These are phyloP conservation scores for Corticium candelabrum DNA, from an alignment of 37 sponge, comb jelly and placozoan genomes.

Conservation along the genomic window DNA sequence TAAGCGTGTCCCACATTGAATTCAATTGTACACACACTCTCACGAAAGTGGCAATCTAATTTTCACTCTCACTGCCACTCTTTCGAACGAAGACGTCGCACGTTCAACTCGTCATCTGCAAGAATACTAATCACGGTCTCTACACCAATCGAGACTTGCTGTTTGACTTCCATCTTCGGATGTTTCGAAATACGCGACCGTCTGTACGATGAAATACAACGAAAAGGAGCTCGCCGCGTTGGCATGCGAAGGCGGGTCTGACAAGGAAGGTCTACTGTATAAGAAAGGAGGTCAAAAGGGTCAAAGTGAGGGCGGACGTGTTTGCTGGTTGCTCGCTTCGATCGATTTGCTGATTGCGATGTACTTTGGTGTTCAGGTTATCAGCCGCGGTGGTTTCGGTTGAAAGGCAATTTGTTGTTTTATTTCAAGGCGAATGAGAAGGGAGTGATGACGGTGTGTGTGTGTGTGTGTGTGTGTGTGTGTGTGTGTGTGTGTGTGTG, in stretches of 20 bases:
- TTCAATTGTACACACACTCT: too few relatives aligned
- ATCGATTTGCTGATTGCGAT: not conserved
- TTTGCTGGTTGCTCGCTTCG: not conserved
- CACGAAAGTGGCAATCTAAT: too few relatives aligned
- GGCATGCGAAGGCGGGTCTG: constrained; percentile 28
- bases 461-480: too few relatives aligned
- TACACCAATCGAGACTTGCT: too few relatives aligned
- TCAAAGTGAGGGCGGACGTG: constrained; percentile 28
- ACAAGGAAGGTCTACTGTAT: constrained; percentile 67
- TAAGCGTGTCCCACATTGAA: too few relatives aligned
- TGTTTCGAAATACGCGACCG: too few relatives aligned
- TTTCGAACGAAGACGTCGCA: too few relatives aligned
- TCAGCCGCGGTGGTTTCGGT: constrained; percentile 59
- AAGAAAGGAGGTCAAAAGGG: constrained; percentile 66
- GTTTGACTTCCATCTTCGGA: too few relatives aligned
- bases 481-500: too few relatives aligned
- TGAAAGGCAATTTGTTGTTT: constrained; percentile 64
- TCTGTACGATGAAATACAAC: constrained; percentile 54
- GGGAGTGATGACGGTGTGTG: not conserved
- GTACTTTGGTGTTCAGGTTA: constrained; percentile 32
- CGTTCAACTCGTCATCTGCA: too few relatives aligned
- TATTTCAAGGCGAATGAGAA: not conserved
- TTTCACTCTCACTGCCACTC: too few relatives aligned
- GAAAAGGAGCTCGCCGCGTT: constrained; percentile 54
- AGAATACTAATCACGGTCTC: too few relatives aligned